phyloP scores from a whole-genome alignment of 2,113 vertebrate species.

The Cygnus buccinator region DNA sequence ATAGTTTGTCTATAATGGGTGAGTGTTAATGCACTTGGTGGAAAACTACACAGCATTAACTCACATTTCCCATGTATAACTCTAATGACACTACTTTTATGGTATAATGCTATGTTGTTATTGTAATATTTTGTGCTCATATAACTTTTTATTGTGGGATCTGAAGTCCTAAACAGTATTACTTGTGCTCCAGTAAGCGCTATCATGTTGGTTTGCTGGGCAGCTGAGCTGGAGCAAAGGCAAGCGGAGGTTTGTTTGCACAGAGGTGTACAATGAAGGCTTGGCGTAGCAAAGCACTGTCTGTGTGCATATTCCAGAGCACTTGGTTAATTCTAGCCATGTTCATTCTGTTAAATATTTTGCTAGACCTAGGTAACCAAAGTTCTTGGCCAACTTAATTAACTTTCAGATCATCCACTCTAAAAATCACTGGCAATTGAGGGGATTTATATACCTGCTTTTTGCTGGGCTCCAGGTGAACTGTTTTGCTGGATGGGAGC shows the following conservation, averaged over 20 bases:
- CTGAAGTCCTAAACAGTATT: not conserved
- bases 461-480: not conserved
- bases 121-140: not conserved
- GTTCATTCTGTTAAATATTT: not conserved
- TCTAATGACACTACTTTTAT: not conserved
- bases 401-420: not conserved
- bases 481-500: not conserved
- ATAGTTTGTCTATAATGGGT: constrained; percentile 20
- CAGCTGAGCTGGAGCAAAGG: not conserved
- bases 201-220: not conserved
- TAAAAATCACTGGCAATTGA: not conserved
- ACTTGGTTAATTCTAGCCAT: not conserved
- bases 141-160: not conserved
- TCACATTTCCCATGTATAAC: not conserved
- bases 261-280: not conserved
- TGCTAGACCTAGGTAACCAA: not conserved
- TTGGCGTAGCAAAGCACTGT: not conserved
- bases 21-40: not conserved
- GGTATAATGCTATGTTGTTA: not conserved
- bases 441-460: rapidly evolving
- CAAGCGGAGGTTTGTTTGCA: not conserved
- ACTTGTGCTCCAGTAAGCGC: not conserved
- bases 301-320: not conserved
- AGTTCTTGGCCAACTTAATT: not conserved
- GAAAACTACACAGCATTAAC: not conserved